Evolutionary conservation across 1,140 invertebrate genomes (phyloP).

Genomic region (Subanguina moxae): DNA sequence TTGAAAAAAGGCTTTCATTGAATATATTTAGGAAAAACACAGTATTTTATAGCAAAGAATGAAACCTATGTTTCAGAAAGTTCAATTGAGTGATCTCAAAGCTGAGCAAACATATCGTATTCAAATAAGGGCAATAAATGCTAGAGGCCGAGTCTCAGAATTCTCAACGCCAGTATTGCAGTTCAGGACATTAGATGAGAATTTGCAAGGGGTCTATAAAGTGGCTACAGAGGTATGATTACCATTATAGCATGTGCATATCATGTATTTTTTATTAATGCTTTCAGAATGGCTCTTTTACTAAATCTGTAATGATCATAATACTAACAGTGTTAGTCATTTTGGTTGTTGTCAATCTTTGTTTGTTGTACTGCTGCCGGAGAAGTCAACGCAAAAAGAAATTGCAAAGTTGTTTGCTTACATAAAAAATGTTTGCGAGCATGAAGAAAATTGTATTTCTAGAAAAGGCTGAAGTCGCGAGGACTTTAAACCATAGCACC

Average conservation of each 20-base stretch:
- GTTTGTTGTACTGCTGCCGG: constrained; percentile 28
- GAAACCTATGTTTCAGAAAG: constrained; percentile 20
- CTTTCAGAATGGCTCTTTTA: constrained; percentile 16
- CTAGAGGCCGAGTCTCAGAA: constrained; percentile 44
- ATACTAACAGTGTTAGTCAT: constrained; percentile 27
- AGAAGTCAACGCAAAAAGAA: constrained; percentile 39
- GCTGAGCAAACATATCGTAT: constrained; percentile 39
- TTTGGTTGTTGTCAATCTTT: constrained; percentile 23
- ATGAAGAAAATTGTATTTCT: constrained; percentile 6
- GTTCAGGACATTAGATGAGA: constrained; percentile 45
- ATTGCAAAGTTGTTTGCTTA: constrained; percentile 26
- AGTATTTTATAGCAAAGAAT: neutral
- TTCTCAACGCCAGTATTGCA: constrained; percentile 36
- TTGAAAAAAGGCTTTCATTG: too few relatives aligned
- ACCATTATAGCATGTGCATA: too few relatives aligned
- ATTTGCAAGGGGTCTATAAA: constrained; percentile 30
- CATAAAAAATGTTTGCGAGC: neutral
- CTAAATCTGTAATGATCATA: constrained; percentile 19
- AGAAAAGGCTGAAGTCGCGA: constrained; percentile 48
- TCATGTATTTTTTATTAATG: neutral
- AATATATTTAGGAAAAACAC: too few relatives aligned
- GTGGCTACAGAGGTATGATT: constrained; percentile 14
- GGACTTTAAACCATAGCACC: constrained; percentile 21
- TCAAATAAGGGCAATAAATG: constrained; percentile 55
- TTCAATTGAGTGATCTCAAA: constrained; percentile 40